Conservation (phyloP, 53 echinoderm and acorn worm genomes). For the Luidia sarsii region DNA sequence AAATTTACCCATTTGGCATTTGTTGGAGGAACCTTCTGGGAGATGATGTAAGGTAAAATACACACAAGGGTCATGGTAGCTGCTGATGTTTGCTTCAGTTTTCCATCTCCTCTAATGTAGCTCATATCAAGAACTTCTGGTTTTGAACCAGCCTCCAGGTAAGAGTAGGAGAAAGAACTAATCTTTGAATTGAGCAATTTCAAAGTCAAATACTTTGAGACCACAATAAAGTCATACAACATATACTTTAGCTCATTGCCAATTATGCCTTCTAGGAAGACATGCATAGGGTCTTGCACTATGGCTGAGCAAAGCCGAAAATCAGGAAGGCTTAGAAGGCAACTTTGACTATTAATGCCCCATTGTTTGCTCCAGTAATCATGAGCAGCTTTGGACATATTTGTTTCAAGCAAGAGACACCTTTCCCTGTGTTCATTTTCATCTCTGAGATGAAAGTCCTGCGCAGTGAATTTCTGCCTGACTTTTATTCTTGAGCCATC, state of each 20-base stretch:
- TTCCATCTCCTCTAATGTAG: slow-evolving; percentile 28
- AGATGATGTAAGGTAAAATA: slow-evolving; percentile 60
- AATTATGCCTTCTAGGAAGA: slow-evolving; percentile 70
- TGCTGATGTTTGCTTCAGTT: slow-evolving; percentile 68
- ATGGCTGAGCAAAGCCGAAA: slow-evolving; percentile 53
- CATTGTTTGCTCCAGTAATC: slow-evolving; percentile 77
- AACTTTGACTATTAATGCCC: slow-evolving; percentile 70
- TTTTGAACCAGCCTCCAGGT: slow-evolving; percentile 39
- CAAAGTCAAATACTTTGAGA: slow-evolving; percentile 60
- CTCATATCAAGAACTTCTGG: slow-evolving; percentile 45
- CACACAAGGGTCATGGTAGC: slow-evolving; percentile 49
- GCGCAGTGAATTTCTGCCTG: slow-evolving; percentile 46
- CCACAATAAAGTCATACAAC: slow-evolving; percentile 53
- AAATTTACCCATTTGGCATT: slow-evolving; percentile 62
- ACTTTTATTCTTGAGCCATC: slow-evolving; percentile 42
- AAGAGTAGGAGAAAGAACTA: slow-evolving; percentile 52
- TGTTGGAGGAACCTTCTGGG: slow-evolving; percentile 41
- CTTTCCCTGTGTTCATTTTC: slow-evolving; percentile 56
- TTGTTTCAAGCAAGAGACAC: slow-evolving; percentile 42
- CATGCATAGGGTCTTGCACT: slow-evolving; percentile 78
- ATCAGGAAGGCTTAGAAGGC: slow-evolving; percentile 40
- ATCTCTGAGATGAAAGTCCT: slow-evolving; percentile 28
- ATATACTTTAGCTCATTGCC: slow-evolving; percentile 64
- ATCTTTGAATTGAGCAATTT: slow-evolving; percentile 67
- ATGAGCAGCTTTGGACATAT: slow-evolving; percentile 17